Base-by-base conservation (phyloP, 2,113 vertebrate genomes). In the Phalacrocorax aristotelis region DNA sequence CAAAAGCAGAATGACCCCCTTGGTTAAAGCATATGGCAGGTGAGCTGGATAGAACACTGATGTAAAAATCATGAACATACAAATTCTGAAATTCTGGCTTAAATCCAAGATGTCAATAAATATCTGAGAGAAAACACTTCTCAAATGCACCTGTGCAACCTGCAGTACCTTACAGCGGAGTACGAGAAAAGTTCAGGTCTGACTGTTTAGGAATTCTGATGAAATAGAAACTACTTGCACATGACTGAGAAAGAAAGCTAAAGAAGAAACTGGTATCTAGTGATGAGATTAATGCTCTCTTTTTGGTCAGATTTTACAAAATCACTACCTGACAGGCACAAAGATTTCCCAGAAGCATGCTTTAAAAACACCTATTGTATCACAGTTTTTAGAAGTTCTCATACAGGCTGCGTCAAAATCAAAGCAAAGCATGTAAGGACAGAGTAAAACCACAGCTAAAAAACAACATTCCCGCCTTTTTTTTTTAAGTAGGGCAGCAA, bases 161-260 rank as follows among this genome's bases (percentile, higher is more conserved):
- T 93, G 70, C 49, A 88, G 62, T 32, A 90, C 40, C 58, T 74
- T 38, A 29, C 1, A 74, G 36, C 15, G 15, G 42, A 16, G 42
- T 38, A 42, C 81, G 87, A 93, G 87, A 86, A 83, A 62, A 92
- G 70, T 93, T 96, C 85, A 86, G 71, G 58, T 96, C 69, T 96
- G 93, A 96, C 78, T 93, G 70, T 83, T 95, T 40, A 94, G 66
- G 78, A 94, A 66, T 95, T 96, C 74, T 74, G 85, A 91, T 54
- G 87, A 87, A 85, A 88, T 42, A 85, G 84, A 91, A 93, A 65
- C 44, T 64, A 25, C 49, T 69, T 77, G 54, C 34, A 61, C 32
- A 58, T 85, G 69, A 93, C 79, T 87, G 87, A 87, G 58, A 96
- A 96, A 93, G 83, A 92, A 89, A 95, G 76, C 29, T 92, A 46